Evolutionary conservation across 1,140 invertebrate species (phyloP).

Genomic region (Eumeta japonica): DNA sequence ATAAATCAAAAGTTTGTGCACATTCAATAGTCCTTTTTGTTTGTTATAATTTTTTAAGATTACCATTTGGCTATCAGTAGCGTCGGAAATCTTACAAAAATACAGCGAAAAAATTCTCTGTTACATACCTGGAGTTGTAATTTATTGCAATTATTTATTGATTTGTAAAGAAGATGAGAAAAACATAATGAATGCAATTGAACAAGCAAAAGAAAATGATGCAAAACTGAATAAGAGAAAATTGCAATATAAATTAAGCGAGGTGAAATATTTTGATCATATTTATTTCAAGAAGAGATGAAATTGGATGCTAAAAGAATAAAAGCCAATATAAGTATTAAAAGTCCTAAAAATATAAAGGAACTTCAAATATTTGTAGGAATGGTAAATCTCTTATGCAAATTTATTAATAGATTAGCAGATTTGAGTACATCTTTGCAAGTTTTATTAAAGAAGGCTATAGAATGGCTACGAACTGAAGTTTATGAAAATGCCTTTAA

Average conservation of each 20-base stretch:
- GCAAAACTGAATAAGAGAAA: slow-evolving; percentile 46
- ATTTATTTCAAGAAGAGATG: slow-evolving; percentile 22
- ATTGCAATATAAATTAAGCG: slow-evolving; percentile 24
- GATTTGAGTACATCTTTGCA: slow-evolving; percentile 4
- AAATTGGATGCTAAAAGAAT: slow-evolving; percentile 32
- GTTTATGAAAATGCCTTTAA: slow-evolving; percentile 8
- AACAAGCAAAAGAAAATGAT: slow-evolving; percentile 22
- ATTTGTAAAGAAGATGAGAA: slow-evolving; percentile 14
- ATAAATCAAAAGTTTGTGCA: slow-evolving; percentile 12
- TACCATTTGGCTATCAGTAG: slow-evolving; percentile 14
- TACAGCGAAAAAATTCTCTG: slow-evolving; percentile 12
- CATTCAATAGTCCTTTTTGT: slow-evolving; percentile 8
- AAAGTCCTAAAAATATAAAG: slow-evolving; percentile 24
- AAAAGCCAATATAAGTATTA: slow-evolving; percentile 29
- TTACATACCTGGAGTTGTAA: slow-evolving; percentile 21
- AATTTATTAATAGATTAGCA: slow-evolving; percentile 9
- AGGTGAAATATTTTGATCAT: slow-evolving; percentile 35
- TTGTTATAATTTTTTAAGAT: slow-evolving; percentile 2
- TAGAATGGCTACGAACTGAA: slow-evolving; percentile 8
- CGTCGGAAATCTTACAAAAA: slow-evolving; percentile 20
- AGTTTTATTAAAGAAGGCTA: slow-evolving; percentile 9
- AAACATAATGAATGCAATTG: slow-evolving; percentile 14
- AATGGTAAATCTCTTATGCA: slow-evolving; percentile 32
- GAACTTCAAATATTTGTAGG: slow-evolving; percentile 32
- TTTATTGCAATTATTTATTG: slow-evolving; percentile 30